A percentile compares a stretch with the other conserved stretches of the same genome.
Evolutionary conservation across 2,797 vertebrate genomes (phyloP).

Genomic region (Coccyzus lansbergi): DNA sequence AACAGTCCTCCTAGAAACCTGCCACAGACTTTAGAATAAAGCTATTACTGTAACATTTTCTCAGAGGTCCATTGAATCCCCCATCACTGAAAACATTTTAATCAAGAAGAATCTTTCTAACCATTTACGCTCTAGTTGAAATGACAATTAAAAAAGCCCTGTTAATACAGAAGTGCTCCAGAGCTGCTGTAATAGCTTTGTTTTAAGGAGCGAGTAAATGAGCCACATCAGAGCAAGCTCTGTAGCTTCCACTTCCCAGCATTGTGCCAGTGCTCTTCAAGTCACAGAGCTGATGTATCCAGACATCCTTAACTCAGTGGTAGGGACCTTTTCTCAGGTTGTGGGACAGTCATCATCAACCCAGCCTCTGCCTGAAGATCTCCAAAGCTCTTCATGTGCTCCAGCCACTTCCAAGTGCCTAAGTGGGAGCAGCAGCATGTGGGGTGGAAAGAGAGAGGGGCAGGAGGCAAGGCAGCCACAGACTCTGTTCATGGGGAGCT

Average conservation of each 20-base stretch:
- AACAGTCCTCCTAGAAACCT: not conserved
- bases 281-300: not conserved
- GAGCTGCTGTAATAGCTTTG: not conserved
- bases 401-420: not conserved
- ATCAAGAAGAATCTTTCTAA: slow-evolving; percentile 26
- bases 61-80: slow-evolving; percentile 1
- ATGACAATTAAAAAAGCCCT: slow-evolving; percentile 18
- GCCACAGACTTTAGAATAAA: not conserved
- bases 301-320: not conserved
- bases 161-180: not conserved
- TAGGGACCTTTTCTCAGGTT: not conserved
- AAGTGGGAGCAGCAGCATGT: not conserved
- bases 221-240: slow-evolving; percentile 1
- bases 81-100: slow-evolving; percentile 8
- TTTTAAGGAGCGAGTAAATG: not conserved
- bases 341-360: not conserved
- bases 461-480: not conserved
- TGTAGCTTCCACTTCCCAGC: not conserved
- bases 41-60: not conserved
- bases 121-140: not conserved
- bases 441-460: not conserved
- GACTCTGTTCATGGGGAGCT: not conserved
- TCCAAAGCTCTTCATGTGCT: not conserved
- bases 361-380: not conserved
- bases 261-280: not conserved